Percentiles rank a stretch among this genome's conserved stretches.
These are phyloP conservation scores for Phenganax marumi DNA, from an alignment of 92 coral and sea anemone species.

Conservation along the genomic window DNA sequence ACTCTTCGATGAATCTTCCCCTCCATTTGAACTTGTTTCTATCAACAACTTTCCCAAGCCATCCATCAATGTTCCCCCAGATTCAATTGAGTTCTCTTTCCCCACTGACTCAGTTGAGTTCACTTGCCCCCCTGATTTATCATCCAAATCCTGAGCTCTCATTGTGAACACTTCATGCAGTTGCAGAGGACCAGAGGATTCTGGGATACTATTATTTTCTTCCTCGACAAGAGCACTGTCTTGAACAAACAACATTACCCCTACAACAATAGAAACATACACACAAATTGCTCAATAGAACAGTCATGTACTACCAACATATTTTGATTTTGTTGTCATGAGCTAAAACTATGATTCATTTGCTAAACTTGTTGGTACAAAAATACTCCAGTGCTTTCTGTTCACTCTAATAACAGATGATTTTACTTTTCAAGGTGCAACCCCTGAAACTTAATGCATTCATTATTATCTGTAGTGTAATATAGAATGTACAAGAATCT, in stretches of 20 bases:
- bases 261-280: slow-evolving; percentile 38
- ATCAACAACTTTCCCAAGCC: slow-evolving; percentile 72
- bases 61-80: slow-evolving; percentile 36
- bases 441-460: too few species aligned
- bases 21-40: slow-evolving; percentile 62
- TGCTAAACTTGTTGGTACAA: too few species aligned
- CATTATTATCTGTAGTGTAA: too few species aligned
- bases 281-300: background rate
- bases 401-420: too few species aligned
- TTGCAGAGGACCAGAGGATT: slow-evolving; percentile 9
- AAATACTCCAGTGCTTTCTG: too few species aligned
- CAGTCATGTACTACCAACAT: background rate
- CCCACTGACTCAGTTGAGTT: slow-evolving; percentile 41
- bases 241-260: slow-evolving; percentile 75
- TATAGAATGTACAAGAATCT: background rate
- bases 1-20: background rate
- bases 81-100: slow-evolving; percentile 32
- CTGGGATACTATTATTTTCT: background rate
- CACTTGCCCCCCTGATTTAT: slow-evolving; percentile 62
- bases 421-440: too few species aligned
- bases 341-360: too few species aligned
- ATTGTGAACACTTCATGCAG: background rate
- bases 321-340: too few species aligned
- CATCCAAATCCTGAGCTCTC: slow-evolving; percentile 24
- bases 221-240: slow-evolving; percentile 68